Percentiles rank a stretch among this genome's conserved stretches.
Evolutionary conservation across 2,113 vertebrate genomes (phyloP).

Genomic region (Corydoras sp.): DNA sequence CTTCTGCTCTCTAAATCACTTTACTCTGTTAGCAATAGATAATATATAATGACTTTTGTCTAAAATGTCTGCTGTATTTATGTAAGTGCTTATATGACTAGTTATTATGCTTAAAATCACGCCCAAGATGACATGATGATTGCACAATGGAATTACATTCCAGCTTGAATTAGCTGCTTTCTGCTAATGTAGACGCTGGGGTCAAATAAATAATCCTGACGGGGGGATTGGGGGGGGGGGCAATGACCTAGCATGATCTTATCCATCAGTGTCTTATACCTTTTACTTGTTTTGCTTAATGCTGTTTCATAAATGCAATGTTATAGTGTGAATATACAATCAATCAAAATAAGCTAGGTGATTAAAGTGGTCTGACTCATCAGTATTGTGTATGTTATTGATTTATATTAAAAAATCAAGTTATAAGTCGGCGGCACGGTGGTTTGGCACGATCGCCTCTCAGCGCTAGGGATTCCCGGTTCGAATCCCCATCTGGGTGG

Average conservation of each 20-base stretch:
- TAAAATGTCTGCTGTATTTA: conserved; percentile 9
- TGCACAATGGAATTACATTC: conserved; percentile 34
- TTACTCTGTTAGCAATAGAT: background rate
- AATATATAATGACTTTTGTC: background rate
- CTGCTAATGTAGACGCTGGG: background rate
- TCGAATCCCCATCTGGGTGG: no score
- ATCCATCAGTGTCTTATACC: conserved; percentile 17
- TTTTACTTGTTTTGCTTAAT: conserved; percentile 28
- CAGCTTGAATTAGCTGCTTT: conserved; percentile 14
- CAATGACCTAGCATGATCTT: background rate
- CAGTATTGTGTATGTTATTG: background rate
- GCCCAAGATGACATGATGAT: conserved; percentile 12
- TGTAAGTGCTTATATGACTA: conserved; percentile 6
- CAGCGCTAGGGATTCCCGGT: no score
- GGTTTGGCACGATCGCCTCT: no score
- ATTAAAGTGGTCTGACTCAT: conserved; percentile 18
- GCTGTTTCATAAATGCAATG: background rate
- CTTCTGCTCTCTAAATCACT: background rate
- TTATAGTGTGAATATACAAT: conserved; percentile 30
- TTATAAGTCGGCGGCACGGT: background rate
- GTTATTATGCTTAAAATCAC: conserved; percentile 20
- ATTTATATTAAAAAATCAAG: background rate
- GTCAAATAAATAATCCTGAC: background rate
- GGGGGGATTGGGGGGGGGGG: no score
- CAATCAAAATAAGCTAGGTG: conserved; percentile 23